Percentiles rank a stretch among this genome's conserved stretches.
Conservation (phyloP, 2,113 vertebrate genomes). For the Murina feae region DNA sequence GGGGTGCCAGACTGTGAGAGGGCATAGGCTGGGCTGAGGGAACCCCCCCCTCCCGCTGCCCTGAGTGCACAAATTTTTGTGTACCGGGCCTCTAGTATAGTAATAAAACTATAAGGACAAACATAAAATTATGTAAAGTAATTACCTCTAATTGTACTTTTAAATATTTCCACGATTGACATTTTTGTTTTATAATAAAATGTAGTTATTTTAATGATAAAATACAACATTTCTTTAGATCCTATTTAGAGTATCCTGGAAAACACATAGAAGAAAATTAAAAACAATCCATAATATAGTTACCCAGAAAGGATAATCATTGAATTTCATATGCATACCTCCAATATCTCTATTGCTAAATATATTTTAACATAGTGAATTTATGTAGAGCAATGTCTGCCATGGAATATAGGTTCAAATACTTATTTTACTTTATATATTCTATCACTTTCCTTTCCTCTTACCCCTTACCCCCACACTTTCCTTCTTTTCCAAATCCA, state of each 20-base stretch:
- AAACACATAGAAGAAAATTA: not conserved
- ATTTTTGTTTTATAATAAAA: not conserved
- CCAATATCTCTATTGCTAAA: not conserved
- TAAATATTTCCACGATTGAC: not conserved
- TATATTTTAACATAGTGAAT: not conserved
- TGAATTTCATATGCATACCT: not conserved
- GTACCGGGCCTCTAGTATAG: no score
- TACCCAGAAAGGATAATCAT: not conserved
- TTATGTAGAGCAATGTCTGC: not conserved
- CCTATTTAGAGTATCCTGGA: not conserved
- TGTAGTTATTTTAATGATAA: not conserved
- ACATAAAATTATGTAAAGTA: not conserved
- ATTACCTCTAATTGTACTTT: not conserved
- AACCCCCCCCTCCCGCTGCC: no score
- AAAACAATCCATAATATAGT: not conserved
- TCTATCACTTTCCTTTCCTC: not conserved
- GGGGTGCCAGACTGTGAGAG: no score
- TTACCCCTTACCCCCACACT: rapidly evolving
- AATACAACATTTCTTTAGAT: not conserved
- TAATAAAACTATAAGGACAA: no score
- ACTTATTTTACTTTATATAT: not conserved
- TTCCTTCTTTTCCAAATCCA: not conserved
- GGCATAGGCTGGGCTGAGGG: no score
- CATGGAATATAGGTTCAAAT: not conserved
- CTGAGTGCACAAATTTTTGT: no score